Evolutionary conservation across 2,113 vertebrate species (phyloP), one percentile per base, ranked within the genome.

Genomic region (Lathamus discolor): DNA sequence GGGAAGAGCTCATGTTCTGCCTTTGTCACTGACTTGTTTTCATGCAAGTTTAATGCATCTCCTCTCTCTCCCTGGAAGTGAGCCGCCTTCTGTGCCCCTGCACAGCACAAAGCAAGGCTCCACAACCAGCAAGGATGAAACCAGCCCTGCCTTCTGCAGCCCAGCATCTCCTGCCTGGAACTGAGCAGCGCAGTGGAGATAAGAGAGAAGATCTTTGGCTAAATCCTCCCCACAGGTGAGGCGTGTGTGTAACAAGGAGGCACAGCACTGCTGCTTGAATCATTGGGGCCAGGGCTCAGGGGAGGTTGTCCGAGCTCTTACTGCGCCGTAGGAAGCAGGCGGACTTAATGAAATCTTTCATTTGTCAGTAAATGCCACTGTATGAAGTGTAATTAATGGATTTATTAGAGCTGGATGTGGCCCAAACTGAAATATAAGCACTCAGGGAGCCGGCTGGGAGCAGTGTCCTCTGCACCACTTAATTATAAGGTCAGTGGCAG

Each of bases 301-400:
- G 85, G 95, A 96, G 73, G 81, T 68, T 15, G 37, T 76, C 85
- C 9, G 1, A 73, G 94, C 61, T 51, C 93, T 88, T 9, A 23
- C 66, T 4, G 76, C 2, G 51, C 95, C 57, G 33, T 72, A 80
- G 94, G 94, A 95, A 59, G 92, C 89, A 78, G 70, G 55, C 4
- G 0, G 80, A 59, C 89, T 78, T 85, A 94, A 97, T 94, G 96
- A 97, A 97, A 97, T 93, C 94, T 85, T 96, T 91, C 89, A 75
- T 92, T 97, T 1, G 37, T 95, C 93, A 86, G 97, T 95, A 97
- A 97, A 97, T 77, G 92, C 88, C 85, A 86, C 94, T 80, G 84
- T 91, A 75, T 81, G 95, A 94, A 91, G 89, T 95, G 93, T 97
- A 97, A 97, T 97, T 97, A 97, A 95, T 96, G 93, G 94, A 95